Base-by-base conservation (phyloP, 2,888 invertebrate genomes). In the Tenthredo notha region DNA sequence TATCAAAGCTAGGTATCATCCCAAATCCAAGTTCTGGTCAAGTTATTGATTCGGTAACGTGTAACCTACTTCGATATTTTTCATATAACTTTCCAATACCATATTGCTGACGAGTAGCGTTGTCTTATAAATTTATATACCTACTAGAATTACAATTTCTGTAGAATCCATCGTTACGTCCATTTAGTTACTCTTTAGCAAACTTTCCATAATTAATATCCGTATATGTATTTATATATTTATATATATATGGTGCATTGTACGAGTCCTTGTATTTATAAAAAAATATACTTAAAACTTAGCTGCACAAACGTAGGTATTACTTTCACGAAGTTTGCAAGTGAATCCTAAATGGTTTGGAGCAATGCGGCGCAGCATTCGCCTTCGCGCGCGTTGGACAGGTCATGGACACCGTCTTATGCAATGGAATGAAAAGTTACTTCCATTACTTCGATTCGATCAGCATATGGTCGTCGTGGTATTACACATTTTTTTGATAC, bases 401-500 rank as follows among this genome's bases (percentile, higher is more conserved):
- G 70, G 83, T 83, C 83, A 83, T 70, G 83, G 83, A 83, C 83
- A 10, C 50, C 47, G 25, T 83, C 47, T 83, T 83, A 70, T 65
- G 67, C 70, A 83, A 83, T 21, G 70, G 80, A 83, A 70, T 83
- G 67, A 70, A 83, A 83, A 83, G 50, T 43, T 47, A 37, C 43
- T 67, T 67, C 6, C 15, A 67, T 83, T 70, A 70, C 70, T 50
- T 33, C 15, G 21, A 58, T 58, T 80, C 12, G 33, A 80, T 58
- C 58, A n/a, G 80, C 40, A 21, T 67, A 29, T 33, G 29, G 72
- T 72, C 72, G 12, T 18, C 72, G 72, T 33, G 72, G 40, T 72
- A 67, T 67, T 21, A 10, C 29, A 67, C 12, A 67, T 67, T 25
- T 29, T 29, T 29, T 54, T 3, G 29, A 67, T 21, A 15, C 12